Evolutionary conservation across 2,113 vertebrate genomes (phyloP).

Genomic region (Aplodontia rufa): DNA sequence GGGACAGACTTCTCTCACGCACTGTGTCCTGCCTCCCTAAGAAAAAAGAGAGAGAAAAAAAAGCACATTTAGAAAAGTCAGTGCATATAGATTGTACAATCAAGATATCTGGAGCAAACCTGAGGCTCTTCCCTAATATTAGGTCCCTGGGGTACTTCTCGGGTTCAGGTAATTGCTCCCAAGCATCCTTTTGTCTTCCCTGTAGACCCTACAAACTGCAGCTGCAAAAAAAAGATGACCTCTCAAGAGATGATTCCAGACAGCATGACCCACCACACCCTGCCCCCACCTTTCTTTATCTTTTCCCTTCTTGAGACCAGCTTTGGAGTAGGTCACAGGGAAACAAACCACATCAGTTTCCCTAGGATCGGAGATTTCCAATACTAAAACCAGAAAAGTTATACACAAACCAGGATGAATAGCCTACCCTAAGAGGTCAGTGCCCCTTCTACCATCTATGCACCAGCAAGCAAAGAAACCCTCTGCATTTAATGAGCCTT

Average conservation of each 20-base stretch:
- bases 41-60: conserved; percentile 80
- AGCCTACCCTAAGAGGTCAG: not conserved
- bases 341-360: not conserved
- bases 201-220: not conserved
- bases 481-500: not conserved
- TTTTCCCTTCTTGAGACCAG: not conserved
- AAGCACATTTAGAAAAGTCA: conserved; percentile 68
- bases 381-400: not conserved
- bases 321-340: not conserved
- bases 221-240: not conserved
- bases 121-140: not conserved
- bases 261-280: not conserved
- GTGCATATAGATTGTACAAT: not conserved
- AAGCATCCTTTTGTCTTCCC: not conserved
- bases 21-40: conserved; percentile 94
- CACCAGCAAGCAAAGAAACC: not conserved
- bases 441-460: not conserved
- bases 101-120: not conserved
- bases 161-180: not conserved
- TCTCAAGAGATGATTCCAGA: not conserved
- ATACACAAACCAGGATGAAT: not conserved
- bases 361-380: not conserved
- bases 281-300: not conserved
- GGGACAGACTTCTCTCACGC: conserved; percentile 93
- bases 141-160: not conserved